phyloP scores from a whole-genome alignment of 2,113 vertebrate genomes.

The Pterocles gutturalis region DNA sequence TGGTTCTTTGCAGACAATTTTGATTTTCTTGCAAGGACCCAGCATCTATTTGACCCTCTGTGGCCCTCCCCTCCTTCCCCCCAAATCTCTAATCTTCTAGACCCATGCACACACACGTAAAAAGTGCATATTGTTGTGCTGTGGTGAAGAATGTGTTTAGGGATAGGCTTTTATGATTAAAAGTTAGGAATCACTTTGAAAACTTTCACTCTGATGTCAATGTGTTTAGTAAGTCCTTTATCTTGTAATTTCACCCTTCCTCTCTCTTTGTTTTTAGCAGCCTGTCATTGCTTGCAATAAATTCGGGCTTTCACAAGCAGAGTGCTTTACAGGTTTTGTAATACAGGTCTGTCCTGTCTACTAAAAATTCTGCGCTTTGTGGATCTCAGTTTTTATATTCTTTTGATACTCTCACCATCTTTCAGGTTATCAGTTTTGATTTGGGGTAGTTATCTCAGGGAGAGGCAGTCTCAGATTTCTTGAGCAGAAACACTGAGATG shows the following conservation, averaged over 20 bases:
- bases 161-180: conserved; percentile 67
- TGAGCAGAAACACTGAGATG: background rate
- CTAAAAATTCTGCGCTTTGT: background rate
- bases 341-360: background rate
- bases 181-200: conserved; percentile 39
- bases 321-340: background rate
- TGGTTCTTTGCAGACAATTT: conserved; percentile 54
- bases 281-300: background rate
- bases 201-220: conserved; percentile 26
- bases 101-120: background rate
- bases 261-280: conserved; percentile 30
- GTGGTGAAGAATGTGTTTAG: conserved; percentile 48
- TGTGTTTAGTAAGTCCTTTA: conserved; percentile 58
- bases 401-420: background rate
- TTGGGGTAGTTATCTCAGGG: background rate
- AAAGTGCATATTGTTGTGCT: conserved; percentile 30
- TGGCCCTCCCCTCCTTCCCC: background rate
- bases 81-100: conserved; percentile 41
- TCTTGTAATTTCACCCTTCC: conserved; percentile 60
- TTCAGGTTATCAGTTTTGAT: background rate
- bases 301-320: background rate
- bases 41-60: conserved; percentile 3
- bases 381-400: background rate
- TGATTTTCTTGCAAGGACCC: conserved; percentile 50
- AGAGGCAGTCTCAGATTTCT: background rate